Evolutionary conservation across 2,113 vertebrate genomes (phyloP).

Genomic region (Periophthalmus modestus): DNA sequence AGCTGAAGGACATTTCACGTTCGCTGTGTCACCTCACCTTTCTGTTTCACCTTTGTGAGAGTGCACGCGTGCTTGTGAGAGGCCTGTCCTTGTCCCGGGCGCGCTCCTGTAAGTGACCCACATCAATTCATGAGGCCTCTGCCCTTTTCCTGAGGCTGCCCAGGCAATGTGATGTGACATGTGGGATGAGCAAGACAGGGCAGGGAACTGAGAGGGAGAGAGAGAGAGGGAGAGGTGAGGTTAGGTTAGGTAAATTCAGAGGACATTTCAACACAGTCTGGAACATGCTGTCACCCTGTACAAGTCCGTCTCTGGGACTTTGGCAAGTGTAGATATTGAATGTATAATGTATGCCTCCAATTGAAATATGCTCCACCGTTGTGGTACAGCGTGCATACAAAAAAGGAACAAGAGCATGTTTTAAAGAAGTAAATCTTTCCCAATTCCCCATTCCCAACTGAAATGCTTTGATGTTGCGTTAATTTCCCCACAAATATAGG

Average conservation of each 20-base stretch:
- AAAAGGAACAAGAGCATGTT: conserved; percentile 8
- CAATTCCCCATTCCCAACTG: background rate
- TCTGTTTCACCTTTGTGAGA: conserved; percentile 16
- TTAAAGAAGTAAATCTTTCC: conserved; percentile 21
- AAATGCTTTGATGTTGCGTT: background rate
- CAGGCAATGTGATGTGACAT: conserved; percentile 76
- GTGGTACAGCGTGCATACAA: background rate
- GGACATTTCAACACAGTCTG: conserved; percentile 34
- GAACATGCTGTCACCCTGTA: conserved; percentile 24
- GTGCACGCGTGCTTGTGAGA: conserved; percentile 10
- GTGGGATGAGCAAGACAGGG: conserved; percentile 59
- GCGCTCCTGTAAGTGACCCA: conserved; percentile 55
- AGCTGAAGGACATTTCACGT: conserved; percentile 49
- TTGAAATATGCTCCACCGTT: background rate
- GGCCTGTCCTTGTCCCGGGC: conserved; percentile 49
- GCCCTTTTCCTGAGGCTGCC: conserved; percentile 70
- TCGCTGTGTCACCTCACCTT: conserved; percentile 34
- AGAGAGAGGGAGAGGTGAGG: conserved; percentile 16
- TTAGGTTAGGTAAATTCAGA: conserved; percentile 45
- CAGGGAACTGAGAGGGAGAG: conserved; percentile 5
- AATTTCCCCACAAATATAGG: conserved; percentile 1
- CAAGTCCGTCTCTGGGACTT: conserved; percentile 19
- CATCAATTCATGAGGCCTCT: conserved; percentile 63
- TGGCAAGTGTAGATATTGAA: background rate
- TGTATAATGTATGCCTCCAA: background rate